Conservation (phyloP, 2,888 invertebrate species). For the Pristionchus maxplancki region DNA sequence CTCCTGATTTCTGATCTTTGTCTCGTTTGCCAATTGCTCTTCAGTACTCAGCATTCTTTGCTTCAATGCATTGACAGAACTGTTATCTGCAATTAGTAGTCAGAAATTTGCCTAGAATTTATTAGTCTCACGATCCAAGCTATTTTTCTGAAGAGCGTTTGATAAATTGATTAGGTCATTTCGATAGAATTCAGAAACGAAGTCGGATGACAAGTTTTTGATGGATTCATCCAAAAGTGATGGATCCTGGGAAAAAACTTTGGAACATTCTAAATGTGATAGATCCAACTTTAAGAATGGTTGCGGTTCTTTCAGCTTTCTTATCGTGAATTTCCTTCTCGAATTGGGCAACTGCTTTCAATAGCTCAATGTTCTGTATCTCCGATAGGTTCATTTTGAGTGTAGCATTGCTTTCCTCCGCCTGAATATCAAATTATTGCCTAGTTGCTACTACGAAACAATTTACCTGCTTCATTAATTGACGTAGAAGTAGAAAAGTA, state of each 20-base stretch:
- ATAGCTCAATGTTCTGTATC: conserved; percentile 42
- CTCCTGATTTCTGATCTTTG: conserved; percentile 39
- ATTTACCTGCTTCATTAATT: conserved; percentile 44
- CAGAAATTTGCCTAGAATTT: background rate
- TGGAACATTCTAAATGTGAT: background rate
- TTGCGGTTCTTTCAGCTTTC: conserved; percentile 35
- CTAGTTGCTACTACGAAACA: too few relatives aligned
- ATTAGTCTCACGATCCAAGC: conserved; percentile 9
- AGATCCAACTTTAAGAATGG: conserved; percentile 33
- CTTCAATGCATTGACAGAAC: conserved; percentile 4
- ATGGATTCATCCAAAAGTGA: conserved; percentile 39
- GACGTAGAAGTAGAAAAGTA: conserved; percentile 38
- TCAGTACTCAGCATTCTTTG: conserved; percentile 31
- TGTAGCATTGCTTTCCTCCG: background rate
- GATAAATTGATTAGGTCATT: conserved; percentile 40
- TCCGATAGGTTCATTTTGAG: conserved; percentile 51
- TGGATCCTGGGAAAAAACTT: conserved; percentile 1
- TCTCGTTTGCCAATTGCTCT: background rate
- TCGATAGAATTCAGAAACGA: conserved; percentile 44
- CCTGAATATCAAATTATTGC: background rate
- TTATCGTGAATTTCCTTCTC: conserved; percentile 43
- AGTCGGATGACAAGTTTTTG: conserved; percentile 46
- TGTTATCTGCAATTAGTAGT: background rate
- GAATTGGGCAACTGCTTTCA: conserved; percentile 51
- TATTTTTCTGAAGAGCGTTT: conserved; percentile 16